Percentiles rank a stretch among this genome's conserved stretches.
Conservation (phyloP, 2,888 invertebrate species). For the Rhabditoides inermis region DNA sequence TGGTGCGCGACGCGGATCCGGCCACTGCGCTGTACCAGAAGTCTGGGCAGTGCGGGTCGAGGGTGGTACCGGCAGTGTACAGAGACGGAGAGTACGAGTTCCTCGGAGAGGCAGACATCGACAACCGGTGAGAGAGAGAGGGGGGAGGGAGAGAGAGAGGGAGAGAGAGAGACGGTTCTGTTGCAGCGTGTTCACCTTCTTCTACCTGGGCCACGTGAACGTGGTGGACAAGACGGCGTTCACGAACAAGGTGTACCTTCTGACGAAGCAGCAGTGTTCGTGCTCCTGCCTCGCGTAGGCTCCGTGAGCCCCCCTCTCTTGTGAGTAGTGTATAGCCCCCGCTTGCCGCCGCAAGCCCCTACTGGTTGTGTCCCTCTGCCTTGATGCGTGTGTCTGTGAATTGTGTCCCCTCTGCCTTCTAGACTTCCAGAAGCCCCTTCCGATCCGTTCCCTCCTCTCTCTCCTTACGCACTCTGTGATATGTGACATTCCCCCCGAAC, state of each 20-base stretch:
- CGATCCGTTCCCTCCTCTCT: too few species aligned
- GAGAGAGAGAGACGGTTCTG: background rate
- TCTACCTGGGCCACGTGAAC: too few species aligned
- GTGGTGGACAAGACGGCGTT: slow-evolving; percentile 19
- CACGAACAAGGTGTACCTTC: slow-evolving; percentile 19
- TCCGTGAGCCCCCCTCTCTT: slow-evolving; percentile 8
- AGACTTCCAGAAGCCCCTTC: too few species aligned
- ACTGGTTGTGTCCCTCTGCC: too few species aligned
- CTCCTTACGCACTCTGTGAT: too few species aligned
- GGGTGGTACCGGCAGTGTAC: slow-evolving; percentile 24
- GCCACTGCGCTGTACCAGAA: slow-evolving; percentile 17
- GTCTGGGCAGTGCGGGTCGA: slow-evolving; percentile 12
- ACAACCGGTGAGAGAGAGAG: slow-evolving; percentile 10
- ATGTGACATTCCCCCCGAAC: too few species aligned
- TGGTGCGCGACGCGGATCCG: slow-evolving; percentile 19
- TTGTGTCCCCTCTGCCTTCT: background rate
- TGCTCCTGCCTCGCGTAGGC: slow-evolving; percentile 25
- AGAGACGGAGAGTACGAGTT: slow-evolving; percentile 22
- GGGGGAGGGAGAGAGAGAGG: too few species aligned
- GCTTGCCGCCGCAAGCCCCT: too few species aligned
- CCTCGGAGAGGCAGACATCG: slow-evolving; percentile 26
- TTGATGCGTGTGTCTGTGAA: slow-evolving; percentile 1
- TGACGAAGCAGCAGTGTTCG: slow-evolving; percentile 23
- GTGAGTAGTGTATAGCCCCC: too few species aligned
- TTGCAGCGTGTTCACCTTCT: background rate